Conservation (phyloP, 2,888 invertebrate species). For the Eulithis testata region DNA sequence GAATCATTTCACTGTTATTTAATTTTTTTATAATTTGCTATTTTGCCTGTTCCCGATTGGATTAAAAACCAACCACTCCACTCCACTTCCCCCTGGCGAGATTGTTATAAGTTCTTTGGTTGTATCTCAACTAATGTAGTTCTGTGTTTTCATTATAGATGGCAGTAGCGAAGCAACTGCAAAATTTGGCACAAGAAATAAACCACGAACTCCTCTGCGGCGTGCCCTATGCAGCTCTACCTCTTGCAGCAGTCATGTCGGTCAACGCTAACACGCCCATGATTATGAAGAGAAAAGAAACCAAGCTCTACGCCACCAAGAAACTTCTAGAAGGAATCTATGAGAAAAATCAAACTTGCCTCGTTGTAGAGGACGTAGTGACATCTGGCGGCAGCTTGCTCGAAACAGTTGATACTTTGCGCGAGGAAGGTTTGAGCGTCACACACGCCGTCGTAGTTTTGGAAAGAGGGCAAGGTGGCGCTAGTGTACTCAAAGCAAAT, state of each 20-base stretch:
- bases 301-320: constrained; percentile 97
- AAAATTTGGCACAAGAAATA: constrained; percentile 61
- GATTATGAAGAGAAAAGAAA: constrained; percentile 96
- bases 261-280: constrained; percentile 90
- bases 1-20: too few relatives aligned
- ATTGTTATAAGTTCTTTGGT: too few relatives aligned
- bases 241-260: constrained; percentile 94
- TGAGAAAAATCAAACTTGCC: constrained; percentile 86
- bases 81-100: too few relatives aligned
- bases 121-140: too few relatives aligned
- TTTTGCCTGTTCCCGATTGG: too few relatives aligned
- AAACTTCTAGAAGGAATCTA: constrained; percentile 96
- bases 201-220: constrained; percentile 92
- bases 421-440: constrained; percentile 86
- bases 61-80: too few relatives aligned
- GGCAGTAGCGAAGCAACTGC: constrained; percentile 65
- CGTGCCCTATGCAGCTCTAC: constrained; percentile 98
- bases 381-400: constrained; percentile 96
- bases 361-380: constrained; percentile 97
- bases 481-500: constrained; percentile 87
- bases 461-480: constrained; percentile 97
- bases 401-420: constrained; percentile 92
- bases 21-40: too few relatives aligned
- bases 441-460: constrained; percentile 94
- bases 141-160: constrained; percentile 17